Evolutionary conservation across 2,113 vertebrate species (phyloP).

Genomic region (Eurystomus gularis): DNA sequence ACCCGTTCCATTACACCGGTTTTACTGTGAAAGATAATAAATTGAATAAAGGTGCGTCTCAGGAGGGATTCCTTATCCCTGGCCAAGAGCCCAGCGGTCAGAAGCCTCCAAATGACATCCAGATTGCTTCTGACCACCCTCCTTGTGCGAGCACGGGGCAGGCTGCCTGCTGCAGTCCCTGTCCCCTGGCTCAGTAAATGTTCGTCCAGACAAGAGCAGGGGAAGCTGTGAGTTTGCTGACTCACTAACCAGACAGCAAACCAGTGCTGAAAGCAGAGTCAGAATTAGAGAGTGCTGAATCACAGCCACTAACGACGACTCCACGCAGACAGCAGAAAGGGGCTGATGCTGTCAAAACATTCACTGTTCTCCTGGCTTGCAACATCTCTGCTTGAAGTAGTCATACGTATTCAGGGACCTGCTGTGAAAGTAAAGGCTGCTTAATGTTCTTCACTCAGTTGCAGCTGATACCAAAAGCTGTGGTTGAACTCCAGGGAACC

Average conservation of each 20-base stretch:
- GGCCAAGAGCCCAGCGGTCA: fast-evolving
- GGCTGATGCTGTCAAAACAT: not conserved
- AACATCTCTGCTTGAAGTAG: not conserved
- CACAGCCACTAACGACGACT: not conserved
- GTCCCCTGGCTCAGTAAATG: not conserved
- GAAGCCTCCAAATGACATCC: not conserved
- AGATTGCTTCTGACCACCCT: fast-evolving
- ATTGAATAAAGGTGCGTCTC: fast-evolving
- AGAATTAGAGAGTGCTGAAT: not conserved
- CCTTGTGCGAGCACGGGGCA: fast-evolving
- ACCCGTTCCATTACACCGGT: not conserved
- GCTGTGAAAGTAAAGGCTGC: not conserved
- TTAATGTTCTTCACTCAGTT: not conserved
- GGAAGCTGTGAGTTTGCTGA: not conserved
- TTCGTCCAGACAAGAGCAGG: not conserved
- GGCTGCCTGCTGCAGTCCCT: not conserved
- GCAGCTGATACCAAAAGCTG: not conserved
- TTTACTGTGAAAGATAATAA: not conserved
- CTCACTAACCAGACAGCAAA: constrained; percentile 5
- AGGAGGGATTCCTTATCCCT: not conserved
- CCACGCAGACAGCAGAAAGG: not conserved
- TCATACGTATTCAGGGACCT: not conserved
- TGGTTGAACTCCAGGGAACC: not conserved
- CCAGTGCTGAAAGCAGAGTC: not conserved
- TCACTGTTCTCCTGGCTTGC: not conserved